Evolutionary conservation across 1,140 invertebrate species (phyloP), one percentile per base, ranked within the genome.

Genomic region (Sinella curviseta): DNA sequence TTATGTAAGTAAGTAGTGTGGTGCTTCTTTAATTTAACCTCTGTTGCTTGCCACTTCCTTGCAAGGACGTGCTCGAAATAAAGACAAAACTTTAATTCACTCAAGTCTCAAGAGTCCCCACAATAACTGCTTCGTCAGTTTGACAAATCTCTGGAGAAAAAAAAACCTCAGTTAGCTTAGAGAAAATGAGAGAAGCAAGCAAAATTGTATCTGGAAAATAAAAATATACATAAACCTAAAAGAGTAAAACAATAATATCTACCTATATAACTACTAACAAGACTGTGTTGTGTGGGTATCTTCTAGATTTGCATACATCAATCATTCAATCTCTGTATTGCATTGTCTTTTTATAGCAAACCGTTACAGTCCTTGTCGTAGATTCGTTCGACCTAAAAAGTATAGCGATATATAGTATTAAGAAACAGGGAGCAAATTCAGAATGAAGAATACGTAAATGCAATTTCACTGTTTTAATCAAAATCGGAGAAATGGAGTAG

Each of bases 51-150:
- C 57, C 57, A 60, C 3, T 60, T 60, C 39, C 39, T 48, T 48
- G 39, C 8, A 48, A 48, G 39, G 12, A 60, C 24, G 57, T 60
- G 12, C 8, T 60, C 12, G 24, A 60, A 70, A 70, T 31, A 70
- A n/a, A 70, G 65, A 70, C 65, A 70, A 70, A 70, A 33, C 65
- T 70, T 70, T 70, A 70, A 70, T 70, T 70, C 65, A 70, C n/a
- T 70, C 65, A 30, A 70, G 3, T 70, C 65, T 70, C 65, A 30
- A 17, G 65, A 70, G 65, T 33, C 8, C 31, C 31, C 65, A 48
- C 8, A 12, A 48, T 48, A 48, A 48, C 39, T 48, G 20, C 39
- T 48, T 48, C 39, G 39, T 48, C 65, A 70, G 65, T 31, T 30
- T 33, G 65, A 70, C 65, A 70, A 70, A 30, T 70, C 65, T 33